Percentiles rank a stretch among this genome's conserved stretches.
These are phyloP conservation scores for Macaca mulatta DNA, from an alignment of 2,113 vertebrate species.

Conservation along the genomic window DNA sequence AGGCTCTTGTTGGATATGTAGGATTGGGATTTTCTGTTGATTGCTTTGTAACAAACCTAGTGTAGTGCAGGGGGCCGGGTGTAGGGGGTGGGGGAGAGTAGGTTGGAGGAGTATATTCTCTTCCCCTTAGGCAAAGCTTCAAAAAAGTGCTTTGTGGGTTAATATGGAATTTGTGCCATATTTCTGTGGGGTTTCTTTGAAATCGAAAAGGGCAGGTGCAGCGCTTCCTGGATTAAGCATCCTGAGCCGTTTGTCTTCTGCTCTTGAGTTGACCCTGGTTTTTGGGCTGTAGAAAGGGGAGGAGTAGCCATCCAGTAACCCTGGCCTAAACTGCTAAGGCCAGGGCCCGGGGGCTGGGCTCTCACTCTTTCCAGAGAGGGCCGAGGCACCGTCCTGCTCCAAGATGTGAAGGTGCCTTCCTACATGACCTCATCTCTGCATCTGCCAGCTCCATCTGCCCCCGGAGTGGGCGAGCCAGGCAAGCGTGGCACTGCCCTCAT, in stretches of 20 bases:
- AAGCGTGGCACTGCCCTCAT: accelerated
- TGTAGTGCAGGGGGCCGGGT: neutral
- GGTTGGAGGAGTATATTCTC: neutral
- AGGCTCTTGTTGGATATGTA: neutral
- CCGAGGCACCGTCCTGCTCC: accelerated
- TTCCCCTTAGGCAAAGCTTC: neutral
- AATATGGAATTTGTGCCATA: neutral
- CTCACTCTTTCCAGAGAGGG: neutral
- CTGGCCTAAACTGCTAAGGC: neutral
- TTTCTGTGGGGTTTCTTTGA: neutral
- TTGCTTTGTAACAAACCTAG: neutral
- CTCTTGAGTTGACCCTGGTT: neutral
- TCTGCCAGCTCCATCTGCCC: neutral
- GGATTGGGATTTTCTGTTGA: neutral
- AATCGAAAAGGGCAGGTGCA: neutral
- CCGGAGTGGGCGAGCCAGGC: neutral
- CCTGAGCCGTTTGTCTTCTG: neutral
- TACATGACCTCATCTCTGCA: neutral
- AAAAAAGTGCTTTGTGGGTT: neutral
- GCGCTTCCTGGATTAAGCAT: neutral
- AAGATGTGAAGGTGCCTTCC: neutral
- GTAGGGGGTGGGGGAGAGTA: too few relatives aligned
- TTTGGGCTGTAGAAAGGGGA: neutral
- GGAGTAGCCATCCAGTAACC: neutral
- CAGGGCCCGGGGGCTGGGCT: neutral